Percentiles rank a stretch among this genome's conserved stretches.
Evolutionary conservation across 1,140 invertebrate species (phyloP).

Genomic region (Ctenoplectra terminalis): DNA sequence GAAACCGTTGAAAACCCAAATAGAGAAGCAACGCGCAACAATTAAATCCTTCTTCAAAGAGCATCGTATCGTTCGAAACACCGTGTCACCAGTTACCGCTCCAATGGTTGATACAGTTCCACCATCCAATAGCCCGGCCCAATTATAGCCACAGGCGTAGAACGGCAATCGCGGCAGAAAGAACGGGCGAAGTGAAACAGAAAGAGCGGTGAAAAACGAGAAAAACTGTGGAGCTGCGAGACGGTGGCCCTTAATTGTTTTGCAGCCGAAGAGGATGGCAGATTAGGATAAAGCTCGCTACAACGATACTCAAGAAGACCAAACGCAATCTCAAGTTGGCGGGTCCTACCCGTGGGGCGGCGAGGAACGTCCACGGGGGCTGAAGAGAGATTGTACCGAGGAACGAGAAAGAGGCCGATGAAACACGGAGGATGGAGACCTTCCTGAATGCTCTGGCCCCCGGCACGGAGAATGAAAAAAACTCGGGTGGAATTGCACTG

Average conservation of each 20-base stretch:
- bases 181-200: neutral
- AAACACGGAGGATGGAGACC: constrained; percentile 9
- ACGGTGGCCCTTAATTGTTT: constrained; percentile 62
- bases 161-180: neutral
- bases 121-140: neutral
- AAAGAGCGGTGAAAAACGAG: constrained; percentile 12
- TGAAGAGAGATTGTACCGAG: neutral
- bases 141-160: too few species aligned
- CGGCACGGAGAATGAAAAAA: constrained; percentile 72
- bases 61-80: neutral
- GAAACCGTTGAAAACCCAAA: neutral
- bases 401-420: neutral
- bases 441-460: constrained; percentile 6
- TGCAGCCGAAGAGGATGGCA: constrained; percentile 9
- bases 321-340: constrained; percentile 58
- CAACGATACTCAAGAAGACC: constrained; percentile 34
- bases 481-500: constrained; percentile 67
- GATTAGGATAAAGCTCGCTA: constrained; percentile 66
- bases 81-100: neutral
- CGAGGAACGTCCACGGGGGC: constrained; percentile 10
- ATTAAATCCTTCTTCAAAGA: constrained; percentile 1
- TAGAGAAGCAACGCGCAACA: neutral
- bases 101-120: constrained; percentile 1
- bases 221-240: neutral
- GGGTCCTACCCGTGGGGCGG: constrained; percentile 31